Conservation (phyloP, 2,797 vertebrate genomes). For the Syngnathus acus region DNA sequence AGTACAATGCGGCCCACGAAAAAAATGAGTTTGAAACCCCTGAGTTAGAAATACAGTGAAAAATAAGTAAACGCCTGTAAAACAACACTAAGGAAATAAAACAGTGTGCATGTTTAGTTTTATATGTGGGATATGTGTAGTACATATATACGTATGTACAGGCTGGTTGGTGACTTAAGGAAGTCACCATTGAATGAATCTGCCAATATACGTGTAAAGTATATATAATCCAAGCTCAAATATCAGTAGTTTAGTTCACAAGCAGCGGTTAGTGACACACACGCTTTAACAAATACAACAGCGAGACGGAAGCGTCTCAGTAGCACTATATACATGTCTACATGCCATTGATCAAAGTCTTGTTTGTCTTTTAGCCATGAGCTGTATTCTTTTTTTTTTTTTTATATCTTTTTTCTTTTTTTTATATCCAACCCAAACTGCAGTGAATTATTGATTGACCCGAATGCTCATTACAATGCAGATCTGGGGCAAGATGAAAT, state of each 20-base stretch:
- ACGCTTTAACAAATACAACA: constrained; percentile 32
- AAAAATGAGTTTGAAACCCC: too few species aligned
- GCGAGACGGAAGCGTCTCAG: constrained; percentile 25
- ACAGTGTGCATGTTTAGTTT: too few species aligned
- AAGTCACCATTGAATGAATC: background rate
- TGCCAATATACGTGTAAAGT: background rate
- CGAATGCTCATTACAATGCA: constrained; percentile 74
- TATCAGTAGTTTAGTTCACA: constrained; percentile 16
- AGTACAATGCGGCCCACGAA: too few species aligned
- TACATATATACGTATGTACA: too few species aligned
- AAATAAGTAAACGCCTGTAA: too few species aligned
- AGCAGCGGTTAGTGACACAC: constrained; percentile 14
- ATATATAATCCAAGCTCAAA: constrained; percentile 13
- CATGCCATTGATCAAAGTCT: constrained; percentile 71
- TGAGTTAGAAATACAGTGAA: too few species aligned
- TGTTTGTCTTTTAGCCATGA: constrained; percentile 59
- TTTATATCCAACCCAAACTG: constrained; percentile 57
- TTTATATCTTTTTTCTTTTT: constrained; percentile 1
- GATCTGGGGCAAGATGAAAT: constrained; percentile 75
- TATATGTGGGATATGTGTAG: too few species aligned
- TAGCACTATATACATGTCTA: constrained; percentile 33
- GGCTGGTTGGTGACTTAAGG: too few species aligned
- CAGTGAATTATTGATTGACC: constrained; percentile 85
- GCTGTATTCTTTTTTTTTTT: constrained; percentile 40
- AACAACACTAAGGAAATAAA: too few species aligned